A percentile compares a stretch with the other conserved stretches of the same genome.
These are phyloP conservation scores for Paramormyrops kingsleyae DNA, from an alignment of 2,113 vertebrate species.

Conservation along the genomic window DNA sequence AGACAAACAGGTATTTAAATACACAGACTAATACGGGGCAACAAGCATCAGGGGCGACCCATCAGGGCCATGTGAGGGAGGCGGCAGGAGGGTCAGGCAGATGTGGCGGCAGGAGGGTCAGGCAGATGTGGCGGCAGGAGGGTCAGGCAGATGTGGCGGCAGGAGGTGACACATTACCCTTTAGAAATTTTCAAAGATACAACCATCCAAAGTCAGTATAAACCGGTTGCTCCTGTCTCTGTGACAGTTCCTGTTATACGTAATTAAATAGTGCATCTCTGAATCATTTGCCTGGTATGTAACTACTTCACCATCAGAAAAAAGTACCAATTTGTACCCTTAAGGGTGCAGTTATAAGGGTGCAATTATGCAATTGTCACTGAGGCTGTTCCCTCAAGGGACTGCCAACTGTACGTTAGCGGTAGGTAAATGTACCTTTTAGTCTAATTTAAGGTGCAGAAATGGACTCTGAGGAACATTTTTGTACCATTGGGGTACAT, in stretches of 20 bases:
- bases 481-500: not conserved
- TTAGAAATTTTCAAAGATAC: no score
- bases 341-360: not conserved
- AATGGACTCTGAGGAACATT: not conserved
- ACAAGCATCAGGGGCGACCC: not conserved
- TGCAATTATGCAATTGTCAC: not conserved
- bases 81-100: not conserved
- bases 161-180: not conserved
- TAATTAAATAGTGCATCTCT: not conserved
- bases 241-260: not conserved
- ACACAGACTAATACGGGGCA: not conserved
- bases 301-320: not conserved
- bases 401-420: not conserved
- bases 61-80: not conserved
- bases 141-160: not conserved
- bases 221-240: not conserved
- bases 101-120: not conserved
- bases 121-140: no score
- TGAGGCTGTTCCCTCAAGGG: not conserved
- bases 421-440: not conserved
- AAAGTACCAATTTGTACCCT: not conserved
- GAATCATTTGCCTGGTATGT: not conserved
- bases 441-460: not conserved
- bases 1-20: not conserved
- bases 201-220: not conserved